These are phyloP conservation scores for Stenolophus ochropezus DNA, from an alignment of 2,888 invertebrate species.

Conservation along the genomic window DNA sequence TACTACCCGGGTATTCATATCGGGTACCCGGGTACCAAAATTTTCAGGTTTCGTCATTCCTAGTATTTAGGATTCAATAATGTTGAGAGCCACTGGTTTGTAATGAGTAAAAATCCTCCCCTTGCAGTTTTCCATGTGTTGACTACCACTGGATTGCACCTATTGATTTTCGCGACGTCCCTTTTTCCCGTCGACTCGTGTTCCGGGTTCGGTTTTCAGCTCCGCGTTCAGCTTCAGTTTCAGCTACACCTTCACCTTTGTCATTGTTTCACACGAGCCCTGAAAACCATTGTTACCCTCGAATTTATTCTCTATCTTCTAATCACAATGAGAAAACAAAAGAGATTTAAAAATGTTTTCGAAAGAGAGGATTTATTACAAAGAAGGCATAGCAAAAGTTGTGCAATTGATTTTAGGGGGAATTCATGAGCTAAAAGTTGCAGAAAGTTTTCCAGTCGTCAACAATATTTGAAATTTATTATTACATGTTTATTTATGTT, in stretches of 20 bases:
- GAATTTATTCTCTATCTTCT: not conserved
- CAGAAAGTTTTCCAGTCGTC: not conserved
- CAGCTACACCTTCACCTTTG: not conserved
- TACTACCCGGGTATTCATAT: too few relatives aligned
- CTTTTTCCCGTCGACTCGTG: slow-evolving; percentile 12
- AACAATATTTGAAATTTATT: not conserved
- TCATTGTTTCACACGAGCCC: not conserved
- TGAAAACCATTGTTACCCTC: not conserved
- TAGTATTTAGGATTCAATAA: not conserved
- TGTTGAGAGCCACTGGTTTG: not conserved
- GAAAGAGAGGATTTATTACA: not conserved
- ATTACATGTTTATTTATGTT: not conserved
- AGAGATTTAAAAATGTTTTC: not conserved
- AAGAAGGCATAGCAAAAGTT: not conserved
- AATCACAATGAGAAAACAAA: not conserved
- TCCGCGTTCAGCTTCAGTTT: too few relatives aligned
- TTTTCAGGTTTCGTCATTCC: too few relatives aligned
- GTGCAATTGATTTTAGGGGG: not conserved
- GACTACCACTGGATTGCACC: not conserved
- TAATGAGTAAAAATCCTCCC: not conserved
- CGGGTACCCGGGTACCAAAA: too few relatives aligned
- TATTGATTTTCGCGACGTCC: slow-evolving; percentile 19
- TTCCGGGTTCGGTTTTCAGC: slow-evolving; percentile 15
- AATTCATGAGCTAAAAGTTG: not conserved
- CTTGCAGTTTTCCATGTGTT: not conserved